A percentile compares a stretch with the other conserved stretches of the same genome.
Conservation (phyloP, 2,113 vertebrate genomes). For the Macroglossus sobrinus region DNA sequence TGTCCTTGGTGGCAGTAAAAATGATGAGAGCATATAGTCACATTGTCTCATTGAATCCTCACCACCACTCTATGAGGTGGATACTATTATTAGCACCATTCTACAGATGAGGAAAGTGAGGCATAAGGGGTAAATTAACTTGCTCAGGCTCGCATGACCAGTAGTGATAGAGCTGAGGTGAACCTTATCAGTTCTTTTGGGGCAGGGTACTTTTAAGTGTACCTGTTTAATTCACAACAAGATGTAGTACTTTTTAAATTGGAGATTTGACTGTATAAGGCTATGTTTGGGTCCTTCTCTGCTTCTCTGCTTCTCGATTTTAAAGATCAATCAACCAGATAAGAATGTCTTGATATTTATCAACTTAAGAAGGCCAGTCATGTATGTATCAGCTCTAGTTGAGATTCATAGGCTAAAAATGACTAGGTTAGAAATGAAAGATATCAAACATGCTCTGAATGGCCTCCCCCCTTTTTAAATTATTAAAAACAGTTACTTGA, state of each 20-base stretch:
- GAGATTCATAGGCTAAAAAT: constrained; percentile 24
- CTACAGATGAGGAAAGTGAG: background rate
- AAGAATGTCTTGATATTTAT: background rate
- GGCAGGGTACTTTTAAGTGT: background rate
- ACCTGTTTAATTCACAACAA: background rate
- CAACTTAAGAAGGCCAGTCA: background rate
- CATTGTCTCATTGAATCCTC: background rate
- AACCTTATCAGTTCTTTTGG: background rate
- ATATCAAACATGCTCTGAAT: background rate
- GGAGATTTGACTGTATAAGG: background rate
- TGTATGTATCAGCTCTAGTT: background rate
- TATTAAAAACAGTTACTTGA: constrained; percentile 1
- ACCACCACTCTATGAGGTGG: too few species aligned
- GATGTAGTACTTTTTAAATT: background rate
- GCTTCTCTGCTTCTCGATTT: background rate
- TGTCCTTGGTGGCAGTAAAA: background rate
- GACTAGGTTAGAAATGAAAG: background rate
- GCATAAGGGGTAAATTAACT: background rate
- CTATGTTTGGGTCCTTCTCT: background rate
- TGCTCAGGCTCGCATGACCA: background rate
- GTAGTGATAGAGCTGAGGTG: background rate
- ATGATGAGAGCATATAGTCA: background rate
- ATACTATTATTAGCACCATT: background rate
- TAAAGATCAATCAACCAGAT: background rate
- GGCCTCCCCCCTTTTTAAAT: background rate